Percentiles rank a stretch among this genome's conserved stretches.
phyloP scores from a whole-genome alignment of 1,140 invertebrate genomes.

The Drosophila rhopaloa region DNA sequence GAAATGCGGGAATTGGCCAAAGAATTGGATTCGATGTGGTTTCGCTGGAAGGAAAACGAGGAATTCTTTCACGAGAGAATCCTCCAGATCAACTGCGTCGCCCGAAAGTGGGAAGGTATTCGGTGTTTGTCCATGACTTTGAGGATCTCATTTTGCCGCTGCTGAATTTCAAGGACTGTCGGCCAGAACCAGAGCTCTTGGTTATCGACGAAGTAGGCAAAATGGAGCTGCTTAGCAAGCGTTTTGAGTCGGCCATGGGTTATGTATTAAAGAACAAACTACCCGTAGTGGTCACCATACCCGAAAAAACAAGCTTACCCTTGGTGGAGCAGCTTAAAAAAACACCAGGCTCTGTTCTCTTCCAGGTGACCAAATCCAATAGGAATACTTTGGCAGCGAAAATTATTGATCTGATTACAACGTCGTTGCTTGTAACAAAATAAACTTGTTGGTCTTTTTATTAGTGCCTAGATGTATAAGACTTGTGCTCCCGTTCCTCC shows the following conservation, averaged over 20 bases:
- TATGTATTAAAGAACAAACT: conserved; percentile 8
- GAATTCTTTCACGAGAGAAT: conserved; percentile 40
- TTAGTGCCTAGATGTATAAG: conserved; percentile 24
- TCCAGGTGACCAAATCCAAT: conserved; percentile 39
- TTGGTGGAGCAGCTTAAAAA: conserved; percentile 52
- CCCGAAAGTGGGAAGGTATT: conserved; percentile 64
- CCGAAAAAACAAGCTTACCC: conserved; percentile 15
- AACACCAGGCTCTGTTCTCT: conserved; percentile 7
- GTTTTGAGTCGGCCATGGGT: conserved; percentile 33
- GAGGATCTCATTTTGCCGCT: conserved; percentile 45
- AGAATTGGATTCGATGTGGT: conserved; percentile 67
- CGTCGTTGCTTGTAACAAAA: conserved; percentile 26
- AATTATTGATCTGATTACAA: conserved; percentile 19
- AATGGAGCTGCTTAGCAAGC: conserved; percentile 60
- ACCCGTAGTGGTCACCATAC: conserved; percentile 41
- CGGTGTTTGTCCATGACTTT: conserved; percentile 58
- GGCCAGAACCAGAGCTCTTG: conserved; percentile 10
- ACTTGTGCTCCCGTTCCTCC: conserved; percentile 6
- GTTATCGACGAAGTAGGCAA: conserved; percentile 66
- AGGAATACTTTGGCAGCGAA: conserved; percentile 28
- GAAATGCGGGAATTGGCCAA: conserved; percentile 11
- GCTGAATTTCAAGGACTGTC: background rate
- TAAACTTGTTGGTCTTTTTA: conserved; percentile 37
- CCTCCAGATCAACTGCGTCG: conserved; percentile 2
- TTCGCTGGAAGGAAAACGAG: conserved; percentile 35